Evolutionary conservation across 2,888 invertebrate genomes (phyloP), one percentile per base, ranked within the genome.

Genomic region (Lathronympha strigana): DNA sequence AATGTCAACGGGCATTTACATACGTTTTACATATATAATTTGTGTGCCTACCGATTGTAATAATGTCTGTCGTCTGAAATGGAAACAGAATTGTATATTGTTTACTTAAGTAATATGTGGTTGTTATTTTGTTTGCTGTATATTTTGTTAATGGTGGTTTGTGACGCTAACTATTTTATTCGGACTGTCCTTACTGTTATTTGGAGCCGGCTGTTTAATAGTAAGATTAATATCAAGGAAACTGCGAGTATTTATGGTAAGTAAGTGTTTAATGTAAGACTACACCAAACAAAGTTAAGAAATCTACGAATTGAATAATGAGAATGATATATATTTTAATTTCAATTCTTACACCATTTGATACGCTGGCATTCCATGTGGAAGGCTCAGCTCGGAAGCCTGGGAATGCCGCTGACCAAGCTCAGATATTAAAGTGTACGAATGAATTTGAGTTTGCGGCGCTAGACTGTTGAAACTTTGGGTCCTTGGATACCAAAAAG

Each of bases 111-210:
- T 17, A 67, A 47, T 62, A 81, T 80, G 78, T 79, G 70, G 63
- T 49, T 75, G 11, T 77, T 21, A 3, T 19, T 67, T 63, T 33
- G 77, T 60, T 60, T 78, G 45, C 19, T 76, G 63, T 75, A 87
- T 69, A 76, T 95, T 66, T 72, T 94, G 31, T 79, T 95, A 6
- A 94, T 95, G 77, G 86, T 93, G 55, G 80, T 94, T 63, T 92
- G 95, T 74, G 96, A 97, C 84, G 84, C 96, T 47, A 95, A 96
- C 82, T 96, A 97, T 82, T 94, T 96, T 78, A 79, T 95, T 70
- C 93, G 96, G 74, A 94, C 95, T 81, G 90, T 94, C 72, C 87
- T 95, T 72, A 94, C 94, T 71, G 93, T 95, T 51, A 73, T 95
- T 70, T 87, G 93, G 70, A 95, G 95, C 28, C 92, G 94, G 68